A percentile compares a stretch with the other conserved stretches of the same genome.
phyloP scores from a whole-genome alignment of 1,140 invertebrate species.

The Parapsyche elsis region DNA sequence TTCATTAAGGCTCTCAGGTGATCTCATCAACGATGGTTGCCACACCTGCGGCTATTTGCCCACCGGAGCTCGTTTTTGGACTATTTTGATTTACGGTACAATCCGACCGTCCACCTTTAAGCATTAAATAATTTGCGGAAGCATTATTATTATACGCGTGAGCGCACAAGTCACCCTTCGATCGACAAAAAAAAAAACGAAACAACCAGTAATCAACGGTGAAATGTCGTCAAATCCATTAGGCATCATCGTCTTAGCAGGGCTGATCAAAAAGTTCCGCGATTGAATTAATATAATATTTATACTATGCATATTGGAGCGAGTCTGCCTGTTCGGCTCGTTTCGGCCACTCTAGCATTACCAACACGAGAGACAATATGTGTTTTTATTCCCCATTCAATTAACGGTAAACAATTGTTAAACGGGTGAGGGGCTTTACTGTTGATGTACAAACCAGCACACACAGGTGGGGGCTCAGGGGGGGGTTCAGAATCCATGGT shows the following conservation, averaged over 20 bases:
- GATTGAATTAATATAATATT: no score
- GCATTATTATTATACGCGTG: background rate
- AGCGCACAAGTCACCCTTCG: background rate
- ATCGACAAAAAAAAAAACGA: background rate
- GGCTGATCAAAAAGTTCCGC: no score
- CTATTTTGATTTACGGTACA: conserved; percentile 38
- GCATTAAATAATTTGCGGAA: conserved; percentile 38
- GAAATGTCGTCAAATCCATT: conserved; percentile 21
- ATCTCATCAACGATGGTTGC: conserved; percentile 13
- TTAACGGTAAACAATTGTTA: no score
- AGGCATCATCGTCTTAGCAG: background rate
- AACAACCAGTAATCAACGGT: background rate
- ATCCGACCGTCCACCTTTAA: conserved; percentile 15
- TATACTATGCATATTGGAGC: no score
- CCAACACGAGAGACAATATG: no score
- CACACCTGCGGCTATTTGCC: conserved; percentile 27
- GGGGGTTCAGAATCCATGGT: no score
- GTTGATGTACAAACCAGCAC: no score
- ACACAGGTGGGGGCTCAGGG: no score
- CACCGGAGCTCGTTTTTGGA: conserved; percentile 5
- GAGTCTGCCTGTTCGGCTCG: no score
- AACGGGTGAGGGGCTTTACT: no score
- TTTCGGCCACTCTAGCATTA: no score
- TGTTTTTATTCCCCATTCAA: no score
- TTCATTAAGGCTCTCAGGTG: conserved; percentile 27